Percentiles rank a stretch among this genome's conserved stretches.
Conservation (phyloP, 2,888 invertebrate species). For the Papilio gigon region DNA sequence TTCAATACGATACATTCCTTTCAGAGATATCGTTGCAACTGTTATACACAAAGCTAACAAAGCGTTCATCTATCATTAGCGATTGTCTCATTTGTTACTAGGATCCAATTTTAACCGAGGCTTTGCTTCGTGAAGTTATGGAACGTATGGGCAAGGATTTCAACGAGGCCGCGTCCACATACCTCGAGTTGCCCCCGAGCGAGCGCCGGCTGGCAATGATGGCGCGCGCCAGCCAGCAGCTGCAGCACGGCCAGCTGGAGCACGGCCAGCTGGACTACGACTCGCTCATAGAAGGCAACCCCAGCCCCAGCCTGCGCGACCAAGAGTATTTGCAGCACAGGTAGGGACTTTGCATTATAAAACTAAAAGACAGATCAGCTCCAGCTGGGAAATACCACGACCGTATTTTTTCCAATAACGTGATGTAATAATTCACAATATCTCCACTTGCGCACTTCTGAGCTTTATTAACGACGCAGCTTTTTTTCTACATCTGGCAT, state of each 20-base stretch:
- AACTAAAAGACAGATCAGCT: no score
- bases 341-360: slow-evolving; percentile 53
- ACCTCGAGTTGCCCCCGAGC: slow-evolving; percentile 84
- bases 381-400: neutral
- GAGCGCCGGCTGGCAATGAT: slow-evolving; percentile 74
- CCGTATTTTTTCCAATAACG: no score
- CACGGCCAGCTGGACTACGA: slow-evolving; percentile 88
- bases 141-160: slow-evolving; percentile 90
- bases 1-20: neutral
- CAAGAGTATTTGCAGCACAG: slow-evolving; percentile 94
- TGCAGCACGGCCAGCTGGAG: slow-evolving; percentile 87
- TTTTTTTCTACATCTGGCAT: no score
- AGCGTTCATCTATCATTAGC: neutral
- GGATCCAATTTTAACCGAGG: slow-evolving; percentile 86
- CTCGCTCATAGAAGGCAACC: slow-evolving; percentile 85
- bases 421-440: no score
- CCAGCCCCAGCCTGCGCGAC: slow-evolving; percentile 91
- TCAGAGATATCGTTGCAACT: neutral
- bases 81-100: slow-evolving; percentile 50
- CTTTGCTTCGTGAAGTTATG: slow-evolving; percentile 88
- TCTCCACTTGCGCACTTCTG: no score
- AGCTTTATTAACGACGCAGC: no score
- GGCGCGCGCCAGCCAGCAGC: slow-evolving; percentile 82
- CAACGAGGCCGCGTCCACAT: slow-evolving; percentile 84
- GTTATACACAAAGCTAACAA: neutral